Evolutionary conservation across 2,797 vertebrate genomes (phyloP), one percentile per base, ranked within the genome.

Genomic region (Molossus molossus): DNA sequence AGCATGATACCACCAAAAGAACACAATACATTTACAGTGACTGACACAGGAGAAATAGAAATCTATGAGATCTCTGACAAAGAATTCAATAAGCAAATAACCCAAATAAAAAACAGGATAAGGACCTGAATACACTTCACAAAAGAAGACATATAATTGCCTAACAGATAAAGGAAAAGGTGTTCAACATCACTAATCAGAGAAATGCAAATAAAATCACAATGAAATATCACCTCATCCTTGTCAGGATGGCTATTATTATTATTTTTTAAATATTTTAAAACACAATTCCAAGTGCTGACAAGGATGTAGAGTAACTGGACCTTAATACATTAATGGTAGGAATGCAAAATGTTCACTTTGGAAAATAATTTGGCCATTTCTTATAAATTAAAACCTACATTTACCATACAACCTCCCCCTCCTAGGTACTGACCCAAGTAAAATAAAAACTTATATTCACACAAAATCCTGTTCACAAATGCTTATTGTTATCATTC

Each of bases 391-490:
- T 50, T 93, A 76, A 90, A 76, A 91, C 10, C 27, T 67, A 77
- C 11, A 18, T 53, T 85, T 77, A 85, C 10, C 11, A 20, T 76
- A 85, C 11, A 67, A 76, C 8, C 60, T 67, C 33, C 33, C 14
- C 14, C 6, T 25, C 37, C 72, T 14, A 25, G 14, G 15, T 85
- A 48, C 7, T 67, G 20, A 77, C 60, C 27, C 50, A 77, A 76
- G 72, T 58, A 27, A 92, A 85, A 85, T 76, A 65, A 91, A 91
- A 75, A 89, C 62, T 88, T 65, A 69, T 21, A 57, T 45, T 69
- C 87, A 80, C 27, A 58, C 27, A 80, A 90, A n/a, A 80, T 69
- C 50, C 27, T 23, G 4, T 25, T 80, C 13, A 69, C 33, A 80
- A 45, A 90, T 55, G 73, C 23, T 53, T 89, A 55, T 23, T 70